Evolutionary conservation across 2,113 vertebrate genomes (phyloP).

Genomic region (Piaya cayana): DNA sequence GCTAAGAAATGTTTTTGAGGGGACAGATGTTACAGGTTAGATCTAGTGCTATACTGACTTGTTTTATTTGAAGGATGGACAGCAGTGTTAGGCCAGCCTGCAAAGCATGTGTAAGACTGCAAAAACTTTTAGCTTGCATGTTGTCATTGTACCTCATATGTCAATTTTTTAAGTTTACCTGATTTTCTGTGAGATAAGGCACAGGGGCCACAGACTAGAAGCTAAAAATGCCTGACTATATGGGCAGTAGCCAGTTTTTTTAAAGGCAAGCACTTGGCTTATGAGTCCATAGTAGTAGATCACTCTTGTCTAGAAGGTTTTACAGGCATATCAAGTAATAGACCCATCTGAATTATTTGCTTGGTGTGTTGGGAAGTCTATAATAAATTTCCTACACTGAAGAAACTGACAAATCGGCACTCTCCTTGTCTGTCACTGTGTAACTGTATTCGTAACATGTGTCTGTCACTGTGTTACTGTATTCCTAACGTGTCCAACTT

Average conservation of each 20-base stretch:
- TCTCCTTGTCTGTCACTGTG: background rate
- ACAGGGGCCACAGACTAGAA: background rate
- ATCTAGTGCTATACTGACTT: accelerated
- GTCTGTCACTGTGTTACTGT: background rate
- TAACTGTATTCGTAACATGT: background rate
- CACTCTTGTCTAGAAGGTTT: background rate
- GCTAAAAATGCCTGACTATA: background rate
- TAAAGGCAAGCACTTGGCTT: background rate
- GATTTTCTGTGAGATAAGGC: background rate
- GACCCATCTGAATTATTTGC: background rate
- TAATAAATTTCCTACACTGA: background rate
- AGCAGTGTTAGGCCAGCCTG: background rate
- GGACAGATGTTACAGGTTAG: background rate
- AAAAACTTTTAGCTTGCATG: background rate
- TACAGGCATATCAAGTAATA: background rate
- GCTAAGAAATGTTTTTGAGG: background rate
- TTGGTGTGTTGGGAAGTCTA: background rate
- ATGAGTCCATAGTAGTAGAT: background rate
- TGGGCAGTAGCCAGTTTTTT: background rate
- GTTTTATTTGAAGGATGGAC: background rate
- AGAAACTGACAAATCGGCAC: accelerated
- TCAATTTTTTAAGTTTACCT: background rate
- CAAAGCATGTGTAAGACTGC: background rate
- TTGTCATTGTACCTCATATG: background rate
- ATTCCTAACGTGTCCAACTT: background rate